phyloP scores from a whole-genome alignment of 2,113 vertebrate genomes.

The Pseudorectes ferrugineus region DNA sequence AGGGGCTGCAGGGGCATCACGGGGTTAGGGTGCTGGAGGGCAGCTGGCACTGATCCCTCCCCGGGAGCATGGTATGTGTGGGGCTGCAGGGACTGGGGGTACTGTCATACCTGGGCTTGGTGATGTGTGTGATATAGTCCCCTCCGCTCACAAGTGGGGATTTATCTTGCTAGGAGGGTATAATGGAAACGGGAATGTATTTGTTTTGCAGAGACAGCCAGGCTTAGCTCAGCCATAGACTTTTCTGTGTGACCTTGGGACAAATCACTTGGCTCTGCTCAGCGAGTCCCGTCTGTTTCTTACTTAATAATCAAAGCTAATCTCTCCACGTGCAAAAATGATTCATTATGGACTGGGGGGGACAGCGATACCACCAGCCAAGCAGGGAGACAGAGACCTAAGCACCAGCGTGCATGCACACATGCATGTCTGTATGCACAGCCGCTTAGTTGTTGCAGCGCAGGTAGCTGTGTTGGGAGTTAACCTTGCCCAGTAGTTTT shows the following conservation, averaged over 20 bases:
- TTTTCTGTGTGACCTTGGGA: constrained; percentile 62
- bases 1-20: background rate
- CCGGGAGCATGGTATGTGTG: background rate
- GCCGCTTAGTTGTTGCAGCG: background rate
- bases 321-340: background rate
- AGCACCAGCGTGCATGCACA: background rate
- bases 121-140: background rate
- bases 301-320: background rate
- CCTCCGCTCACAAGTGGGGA: background rate
- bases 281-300: background rate
- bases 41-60: background rate
- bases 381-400: background rate
- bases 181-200: background rate
- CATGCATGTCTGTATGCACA: background rate
- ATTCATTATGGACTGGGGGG: background rate
- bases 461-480: background rate
- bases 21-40: background rate
- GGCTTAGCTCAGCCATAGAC: background rate
- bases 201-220: background rate
- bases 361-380: background rate
- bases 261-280: background rate
- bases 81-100: background rate
- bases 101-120: background rate
- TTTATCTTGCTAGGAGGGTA: background rate
- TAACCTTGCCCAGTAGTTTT: background rate